Evolutionary conservation across 2,113 vertebrate genomes (phyloP), one percentile per base, ranked within the genome.

Genomic region (Entelurus aequoreus): DNA sequence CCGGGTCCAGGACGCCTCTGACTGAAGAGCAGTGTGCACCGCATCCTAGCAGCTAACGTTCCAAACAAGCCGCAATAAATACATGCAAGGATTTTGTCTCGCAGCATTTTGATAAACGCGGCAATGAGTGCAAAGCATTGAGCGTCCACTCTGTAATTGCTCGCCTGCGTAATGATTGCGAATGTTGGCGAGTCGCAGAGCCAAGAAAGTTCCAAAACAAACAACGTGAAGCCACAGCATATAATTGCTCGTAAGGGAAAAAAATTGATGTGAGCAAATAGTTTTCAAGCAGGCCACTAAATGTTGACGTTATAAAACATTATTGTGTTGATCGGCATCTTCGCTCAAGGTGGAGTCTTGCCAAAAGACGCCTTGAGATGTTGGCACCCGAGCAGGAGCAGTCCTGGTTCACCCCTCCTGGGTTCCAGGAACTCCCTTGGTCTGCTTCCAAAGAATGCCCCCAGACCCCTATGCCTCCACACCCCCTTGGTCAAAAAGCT

Each of bases 381-480:
- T 15, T 55, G 36, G 6, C 54, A 10, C 38, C 10, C 55, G 63
- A 38, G 60, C 54, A 62, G 62, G 63, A 80, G 65, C 68, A 75
- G 70, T 74, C 59, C 70, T 67, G 76, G 54, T 77, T 76, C 71
- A 82, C 66, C 82, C 66, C 82, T 81, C 80, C 77, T 76, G 65
- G 50, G 67, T 89, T 91, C 88, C 85, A 84, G 87, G 86, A 90
- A 87, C 82, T 86, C 78, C 65, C 77, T 83, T 84, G 87, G 84
- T 80, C 82, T 75, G 78, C 65, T 80, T 83, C 84, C 82, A 86
- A 64, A 79, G 74, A 80, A 79, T 78, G 28, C 66, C 65, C 59
- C 79, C 74, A 62, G 78, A 63, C 69, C 83, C 50, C 63, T 57
- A 69, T 60, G 52, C 59, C 71, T 62, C 48, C 77, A 40, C 48